phyloP scores from a whole-genome alignment of 2,113 vertebrate species.

The Scolopax mira region DNA sequence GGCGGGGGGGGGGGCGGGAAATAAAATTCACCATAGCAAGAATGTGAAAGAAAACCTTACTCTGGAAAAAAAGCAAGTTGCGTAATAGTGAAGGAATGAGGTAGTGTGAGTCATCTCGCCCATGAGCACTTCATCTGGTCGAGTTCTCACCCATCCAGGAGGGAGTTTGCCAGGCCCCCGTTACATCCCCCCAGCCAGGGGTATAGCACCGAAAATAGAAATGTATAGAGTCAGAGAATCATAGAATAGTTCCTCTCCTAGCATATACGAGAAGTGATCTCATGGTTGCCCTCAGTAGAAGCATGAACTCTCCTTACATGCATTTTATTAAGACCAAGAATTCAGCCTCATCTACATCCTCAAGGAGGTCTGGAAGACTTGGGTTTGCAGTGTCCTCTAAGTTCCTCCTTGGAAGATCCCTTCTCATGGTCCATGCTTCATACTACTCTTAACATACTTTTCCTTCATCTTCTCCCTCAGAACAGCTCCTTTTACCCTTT shows the following conservation, averaged over 20 bases:
- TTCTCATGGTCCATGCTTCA: not conserved
- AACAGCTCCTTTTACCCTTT: not conserved
- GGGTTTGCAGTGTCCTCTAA: not conserved
- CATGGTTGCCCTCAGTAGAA: not conserved
- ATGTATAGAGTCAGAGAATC: not conserved
- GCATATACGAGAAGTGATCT: not conserved
- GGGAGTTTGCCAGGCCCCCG: not conserved
- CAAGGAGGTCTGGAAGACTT: not conserved
- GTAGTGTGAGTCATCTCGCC: conserved; percentile 21
- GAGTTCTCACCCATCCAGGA: not conserved
- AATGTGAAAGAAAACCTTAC: conserved; percentile 14
- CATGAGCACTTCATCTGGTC: not conserved
- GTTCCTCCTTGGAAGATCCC: not conserved
- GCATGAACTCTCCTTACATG: not conserved
- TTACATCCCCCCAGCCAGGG: not conserved
- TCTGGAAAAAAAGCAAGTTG: conserved; percentile 30
- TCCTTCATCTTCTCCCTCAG: not conserved
- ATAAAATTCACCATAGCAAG: not conserved
- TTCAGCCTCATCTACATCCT: not conserved
- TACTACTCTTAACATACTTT: not conserved
- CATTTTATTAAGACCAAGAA: fast-evolving
- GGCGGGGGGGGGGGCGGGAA: no score
- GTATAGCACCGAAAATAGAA: not conserved
- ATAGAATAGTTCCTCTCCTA: not conserved
- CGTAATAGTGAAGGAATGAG: not conserved